These are phyloP conservation scores for Iguana delicatissima DNA, from an alignment of 2,797 vertebrate genomes.

Conservation along the genomic window DNA sequence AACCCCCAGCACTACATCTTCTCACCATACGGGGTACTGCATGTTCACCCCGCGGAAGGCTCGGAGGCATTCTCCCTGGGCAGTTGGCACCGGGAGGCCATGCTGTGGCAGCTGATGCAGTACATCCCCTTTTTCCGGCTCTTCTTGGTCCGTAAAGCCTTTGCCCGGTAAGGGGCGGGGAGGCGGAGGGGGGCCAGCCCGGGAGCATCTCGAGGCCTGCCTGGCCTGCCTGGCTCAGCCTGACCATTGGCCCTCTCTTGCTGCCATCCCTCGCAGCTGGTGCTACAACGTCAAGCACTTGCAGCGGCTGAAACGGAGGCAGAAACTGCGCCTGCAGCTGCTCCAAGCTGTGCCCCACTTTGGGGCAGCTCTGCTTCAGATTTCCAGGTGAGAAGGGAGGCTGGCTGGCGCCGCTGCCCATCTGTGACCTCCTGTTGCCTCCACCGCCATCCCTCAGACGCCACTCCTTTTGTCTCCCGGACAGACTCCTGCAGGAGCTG, in stretches of 20 bases:
- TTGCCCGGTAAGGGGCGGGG: conserved; percentile 69
- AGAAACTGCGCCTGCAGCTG: conserved; percentile 73
- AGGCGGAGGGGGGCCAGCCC: neutral
- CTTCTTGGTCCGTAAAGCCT: conserved; percentile 79
- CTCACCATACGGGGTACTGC: conserved; percentile 81
- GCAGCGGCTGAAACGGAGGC: conserved; percentile 62
- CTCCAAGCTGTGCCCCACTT: conserved; percentile 85
- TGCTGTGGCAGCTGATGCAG: conserved; percentile 83
- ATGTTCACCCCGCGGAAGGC: conserved; percentile 79
- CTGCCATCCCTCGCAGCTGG: conserved; percentile 77
- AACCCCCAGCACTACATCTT: conserved; percentile 86
- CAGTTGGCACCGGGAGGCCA: conserved; percentile 83
- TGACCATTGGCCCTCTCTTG: too few relatives aligned
- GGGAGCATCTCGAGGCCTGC: neutral
- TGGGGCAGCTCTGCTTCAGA: conserved; percentile 80
- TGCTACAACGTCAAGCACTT: conserved; percentile 66
- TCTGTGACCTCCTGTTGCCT: too few relatives aligned
- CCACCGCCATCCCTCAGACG: too few relatives aligned
- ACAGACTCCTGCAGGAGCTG: conserved; percentile 84
- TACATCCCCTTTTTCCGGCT: conserved; percentile 82
- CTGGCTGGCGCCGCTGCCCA: too few relatives aligned
- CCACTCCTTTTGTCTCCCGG: neutral
- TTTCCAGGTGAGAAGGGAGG: conserved; percentile 77
- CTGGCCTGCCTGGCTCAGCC: too few relatives aligned
- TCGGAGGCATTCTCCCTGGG: conserved; percentile 78